Conservation (phyloP, 1,140 invertebrate genomes). For the Zaprionus ghesquierei region DNA sequence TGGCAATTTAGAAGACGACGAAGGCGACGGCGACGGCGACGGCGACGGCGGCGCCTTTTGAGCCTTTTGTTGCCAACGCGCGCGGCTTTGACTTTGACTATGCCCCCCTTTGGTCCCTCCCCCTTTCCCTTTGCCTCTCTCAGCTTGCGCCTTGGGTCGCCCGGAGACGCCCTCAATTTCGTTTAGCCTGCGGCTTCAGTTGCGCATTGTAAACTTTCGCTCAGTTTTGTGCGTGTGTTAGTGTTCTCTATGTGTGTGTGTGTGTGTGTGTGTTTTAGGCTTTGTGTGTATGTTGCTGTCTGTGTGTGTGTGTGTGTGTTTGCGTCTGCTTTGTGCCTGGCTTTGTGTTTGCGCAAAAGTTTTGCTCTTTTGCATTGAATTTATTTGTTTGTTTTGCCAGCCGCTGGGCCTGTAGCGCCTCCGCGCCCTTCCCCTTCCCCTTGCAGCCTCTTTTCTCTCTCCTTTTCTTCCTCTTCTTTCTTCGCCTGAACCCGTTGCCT, state of each 20-base stretch:
- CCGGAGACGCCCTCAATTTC: constrained; percentile 18
- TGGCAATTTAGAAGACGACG: constrained; percentile 50
- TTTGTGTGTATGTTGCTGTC: neutral
- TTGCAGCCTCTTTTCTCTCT: too few relatives aligned
- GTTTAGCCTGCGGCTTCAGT: constrained; percentile 48
- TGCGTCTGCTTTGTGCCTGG: neutral
- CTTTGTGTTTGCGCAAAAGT: constrained; percentile 48
- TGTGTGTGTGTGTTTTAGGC: neutral
- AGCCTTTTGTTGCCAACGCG: constrained; percentile 27
- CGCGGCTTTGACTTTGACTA: constrained; percentile 43
- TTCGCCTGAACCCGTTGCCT: constrained; percentile 51
- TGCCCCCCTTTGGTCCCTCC: neutral
- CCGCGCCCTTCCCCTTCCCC: neutral
- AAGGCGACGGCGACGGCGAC: constrained; percentile 8
- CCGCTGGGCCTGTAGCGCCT: neutral
- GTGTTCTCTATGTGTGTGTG: constrained; percentile 26
- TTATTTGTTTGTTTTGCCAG: constrained; percentile 74
- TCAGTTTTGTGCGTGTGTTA: constrained; percentile 43
- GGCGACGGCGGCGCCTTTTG: constrained; percentile 6
- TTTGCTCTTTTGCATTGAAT: constrained; percentile 66
- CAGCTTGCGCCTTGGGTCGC: neutral
- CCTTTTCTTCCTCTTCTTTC: neutral
- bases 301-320: constrained; percentile 7
- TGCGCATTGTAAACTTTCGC: constrained; percentile 62
- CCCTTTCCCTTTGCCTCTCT: neutral